Evolutionary conservation across 2,113 vertebrate species (phyloP), one percentile per base, ranked within the genome.

Genomic region (Trogon melanurus): DNA sequence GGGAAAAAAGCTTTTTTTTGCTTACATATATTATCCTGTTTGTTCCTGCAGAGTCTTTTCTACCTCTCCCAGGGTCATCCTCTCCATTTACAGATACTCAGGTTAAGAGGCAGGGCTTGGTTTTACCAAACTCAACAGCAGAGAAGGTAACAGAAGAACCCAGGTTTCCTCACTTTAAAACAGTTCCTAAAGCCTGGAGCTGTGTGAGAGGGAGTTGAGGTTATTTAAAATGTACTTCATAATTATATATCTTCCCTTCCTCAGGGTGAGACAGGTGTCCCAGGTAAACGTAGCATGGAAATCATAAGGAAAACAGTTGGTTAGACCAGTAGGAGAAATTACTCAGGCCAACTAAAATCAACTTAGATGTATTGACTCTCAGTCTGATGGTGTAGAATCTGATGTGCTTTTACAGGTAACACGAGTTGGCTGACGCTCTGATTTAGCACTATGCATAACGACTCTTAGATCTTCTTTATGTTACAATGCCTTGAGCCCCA

Each of bases 1-100:
- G 3, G 12, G 2, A 0, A 3, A 38, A 61, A 41, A 6, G 36
- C 36, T 36, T 23, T 25, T 50, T 51, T 32, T 48, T 48, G 6
- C 20, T 90, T 79, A 30, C 5, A 48, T 0, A 0, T 54, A 45
- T 27, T 53, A 32, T 45, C 23, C 20, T 82, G 5, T 47, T 82
- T 76, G 2, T 32, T 76, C 18, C 44, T 54, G 13, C 5, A 69
- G 38, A 64, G n/a, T 5, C 8, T 34, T 80, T 45, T 76, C 18
- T 51, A 38, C 16, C 7, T 72, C 20, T 87, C 34, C 10, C 14
- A 53, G 6, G 8, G 4, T n/a, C 41, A 61, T 23, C 9, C 9
- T 6, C 27, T 41, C 10, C 30, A 38, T 38, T 76, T 83, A 17
- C 21, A 71, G 36, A 58, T 36, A 60, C 4, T 22, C 21, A 87